These are phyloP conservation scores for Numenius arquata DNA, from an alignment of 2,113 vertebrate species.

Conservation along the genomic window DNA sequence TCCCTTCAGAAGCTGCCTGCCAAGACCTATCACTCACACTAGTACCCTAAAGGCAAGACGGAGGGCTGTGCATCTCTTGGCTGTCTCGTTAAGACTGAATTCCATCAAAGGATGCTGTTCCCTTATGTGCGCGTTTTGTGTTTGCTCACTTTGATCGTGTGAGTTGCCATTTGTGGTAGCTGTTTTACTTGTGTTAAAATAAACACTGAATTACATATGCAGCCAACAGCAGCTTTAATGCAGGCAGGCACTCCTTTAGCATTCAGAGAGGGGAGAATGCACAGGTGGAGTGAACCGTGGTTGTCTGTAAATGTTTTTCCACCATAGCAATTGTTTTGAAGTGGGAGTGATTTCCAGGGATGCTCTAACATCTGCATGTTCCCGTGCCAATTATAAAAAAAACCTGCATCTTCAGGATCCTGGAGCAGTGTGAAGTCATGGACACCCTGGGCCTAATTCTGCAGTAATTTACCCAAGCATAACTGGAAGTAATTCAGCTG, in stretches of 20 bases:
- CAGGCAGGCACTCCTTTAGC: background rate
- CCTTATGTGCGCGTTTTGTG: background rate
- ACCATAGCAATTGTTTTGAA: background rate
- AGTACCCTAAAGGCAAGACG: background rate
- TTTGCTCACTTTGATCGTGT: background rate
- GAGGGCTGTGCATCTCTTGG: background rate
- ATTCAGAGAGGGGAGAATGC: background rate
- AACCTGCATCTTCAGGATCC: background rate
- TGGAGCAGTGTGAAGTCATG: background rate
- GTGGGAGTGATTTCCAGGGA: background rate
- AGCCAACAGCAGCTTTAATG: background rate
- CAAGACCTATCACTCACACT: background rate
- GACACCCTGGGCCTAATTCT: background rate
- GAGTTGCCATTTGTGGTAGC: slow-evolving; percentile 21
- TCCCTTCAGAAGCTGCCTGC: background rate
- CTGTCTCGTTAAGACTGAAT: background rate
- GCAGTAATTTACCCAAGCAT: background rate
- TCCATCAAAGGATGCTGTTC: background rate
- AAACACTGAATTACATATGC: background rate
- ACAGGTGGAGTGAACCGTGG: accelerated
- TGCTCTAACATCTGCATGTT: background rate
- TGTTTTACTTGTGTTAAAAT: background rate
- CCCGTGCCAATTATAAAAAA: background rate
- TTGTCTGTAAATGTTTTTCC: background rate
- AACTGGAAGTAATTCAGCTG: background rate